Evolutionary conservation across 2,797 vertebrate genomes (phyloP), one percentile per base, ranked within the genome.

Genomic region (Strix occidentalis): DNA sequence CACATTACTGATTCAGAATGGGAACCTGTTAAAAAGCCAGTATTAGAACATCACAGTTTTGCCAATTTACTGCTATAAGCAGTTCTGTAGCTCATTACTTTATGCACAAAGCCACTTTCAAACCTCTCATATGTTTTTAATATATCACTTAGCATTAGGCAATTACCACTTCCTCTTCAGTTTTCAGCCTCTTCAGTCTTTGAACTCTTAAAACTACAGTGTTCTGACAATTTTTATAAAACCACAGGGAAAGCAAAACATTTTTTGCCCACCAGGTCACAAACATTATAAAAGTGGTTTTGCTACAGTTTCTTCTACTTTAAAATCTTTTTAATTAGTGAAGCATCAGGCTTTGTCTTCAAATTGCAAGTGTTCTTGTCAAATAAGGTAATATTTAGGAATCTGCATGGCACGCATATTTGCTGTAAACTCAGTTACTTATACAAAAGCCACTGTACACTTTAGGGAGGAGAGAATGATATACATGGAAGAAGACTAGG

Each of bases 51-150:
- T 78, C 39, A 81, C 41, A 92, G 95, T 95, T 97, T 93, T 86
- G 75, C 58, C 63, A 94, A 92, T 93, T 92, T 85, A 77, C n/a
- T 45, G 58, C 72, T 95, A 75, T 79, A 76, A 72, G 43, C 51
- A 88, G 76, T 92, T 92, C 79, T 85, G 53, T 54, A 94, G 81
- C 83, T 97, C 89, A 94, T 96, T 97, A 97, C 96, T 97, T 97
- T 95, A 96, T 82, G 94, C 39, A 93, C 65, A 35, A 74, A 95
- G 41, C 35, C 82, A 95, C 86, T 95, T 97, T 93, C 95, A 95
- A 96, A 90, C 46, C 15, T 93, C 78, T 96, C 79, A 89, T 89
- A 69, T 96, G 96, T 82, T 97, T 98, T 95, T 97, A 96, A 96
- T 97, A 75, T 82, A 94, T 94, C 89, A 93, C 76, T 97, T 96